Percentiles rank a stretch among this genome's conserved stretches.
Evolutionary conservation across 2,113 vertebrate species (phyloP).

Genomic region (Hyla sarda): DNA sequence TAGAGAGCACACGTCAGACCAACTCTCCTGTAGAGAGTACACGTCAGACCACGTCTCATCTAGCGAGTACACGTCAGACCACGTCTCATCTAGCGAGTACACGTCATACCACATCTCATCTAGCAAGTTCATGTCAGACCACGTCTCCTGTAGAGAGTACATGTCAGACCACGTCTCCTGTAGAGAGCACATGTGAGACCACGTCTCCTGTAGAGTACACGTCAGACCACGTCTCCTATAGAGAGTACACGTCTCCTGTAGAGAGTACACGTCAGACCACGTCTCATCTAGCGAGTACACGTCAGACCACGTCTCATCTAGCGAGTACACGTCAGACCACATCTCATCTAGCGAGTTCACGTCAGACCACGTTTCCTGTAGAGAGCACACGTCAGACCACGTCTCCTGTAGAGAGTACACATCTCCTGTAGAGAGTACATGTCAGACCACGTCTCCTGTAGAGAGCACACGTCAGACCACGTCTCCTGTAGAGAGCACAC

Average conservation of each 20-base stretch:
- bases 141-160: constrained; percentile 77
- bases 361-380: constrained; percentile 63
- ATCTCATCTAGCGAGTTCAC: constrained; percentile 87
- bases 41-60: too few species aligned
- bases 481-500: background rate
- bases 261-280: constrained; percentile 72
- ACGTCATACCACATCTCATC: too few species aligned
- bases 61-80: constrained; percentile 77
- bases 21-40: background rate
- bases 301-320: background rate
- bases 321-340: too few species aligned
- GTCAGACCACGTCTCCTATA: background rate
- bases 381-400: constrained; percentile 72
- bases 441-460: constrained; percentile 63
- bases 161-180: background rate
- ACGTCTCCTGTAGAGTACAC: constrained; percentile 73
- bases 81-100: background rate
- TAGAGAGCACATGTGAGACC: too few species aligned
- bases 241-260: too few species aligned
- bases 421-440: constrained; percentile 87
- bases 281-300: constrained; percentile 77
- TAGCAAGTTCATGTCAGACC: constrained; percentile 77
- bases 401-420: background rate
- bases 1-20: constrained; percentile 77
- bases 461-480: constrained; percentile 72